Evolutionary conservation across 2,888 invertebrate genomes (phyloP).

Genomic region (Tupiocoris notatus): DNA sequence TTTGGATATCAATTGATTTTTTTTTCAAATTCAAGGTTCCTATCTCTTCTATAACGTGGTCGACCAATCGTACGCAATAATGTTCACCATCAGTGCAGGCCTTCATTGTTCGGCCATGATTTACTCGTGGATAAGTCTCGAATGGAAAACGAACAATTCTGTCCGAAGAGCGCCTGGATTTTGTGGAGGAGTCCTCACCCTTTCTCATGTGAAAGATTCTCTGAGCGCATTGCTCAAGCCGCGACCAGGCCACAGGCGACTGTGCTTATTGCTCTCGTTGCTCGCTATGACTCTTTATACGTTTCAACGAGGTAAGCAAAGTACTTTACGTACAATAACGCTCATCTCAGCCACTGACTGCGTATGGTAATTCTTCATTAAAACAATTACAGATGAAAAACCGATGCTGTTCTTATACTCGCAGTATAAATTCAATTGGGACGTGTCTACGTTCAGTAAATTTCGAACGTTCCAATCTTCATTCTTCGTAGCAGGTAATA

Average conservation of each 20-base stretch:
- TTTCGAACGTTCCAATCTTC: constrained; percentile 72
- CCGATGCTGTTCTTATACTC: constrained; percentile 74
- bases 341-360: not conserved
- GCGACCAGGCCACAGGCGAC: constrained; percentile 61
- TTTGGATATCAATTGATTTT: not conserved
- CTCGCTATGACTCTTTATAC: constrained; percentile 75
- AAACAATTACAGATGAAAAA: constrained; percentile 73
- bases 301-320: constrained; percentile 70
- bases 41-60: constrained; percentile 63
- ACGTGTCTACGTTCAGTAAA: constrained; percentile 65
- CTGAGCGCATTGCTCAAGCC: constrained; percentile 62
- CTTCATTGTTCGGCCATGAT: constrained; percentile 64
- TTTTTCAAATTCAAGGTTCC: constrained; percentile 58
- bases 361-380: not conserved
- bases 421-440: constrained; percentile 70
- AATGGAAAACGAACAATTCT: constrained; percentile 34
- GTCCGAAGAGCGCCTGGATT: not conserved
- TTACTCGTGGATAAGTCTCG: constrained; percentile 57
- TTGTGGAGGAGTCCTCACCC: not conserved
- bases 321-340: not conserved
- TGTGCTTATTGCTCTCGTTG: constrained; percentile 68
- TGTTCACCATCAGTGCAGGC: constrained; percentile 70
- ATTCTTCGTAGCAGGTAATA: constrained; percentile 66
- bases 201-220: constrained; percentile 59
- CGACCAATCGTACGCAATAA: constrained; percentile 65